These are phyloP conservation scores for Alloplasta piceator DNA, from an alignment of 2,888 invertebrate genomes.

Conservation along the genomic window DNA sequence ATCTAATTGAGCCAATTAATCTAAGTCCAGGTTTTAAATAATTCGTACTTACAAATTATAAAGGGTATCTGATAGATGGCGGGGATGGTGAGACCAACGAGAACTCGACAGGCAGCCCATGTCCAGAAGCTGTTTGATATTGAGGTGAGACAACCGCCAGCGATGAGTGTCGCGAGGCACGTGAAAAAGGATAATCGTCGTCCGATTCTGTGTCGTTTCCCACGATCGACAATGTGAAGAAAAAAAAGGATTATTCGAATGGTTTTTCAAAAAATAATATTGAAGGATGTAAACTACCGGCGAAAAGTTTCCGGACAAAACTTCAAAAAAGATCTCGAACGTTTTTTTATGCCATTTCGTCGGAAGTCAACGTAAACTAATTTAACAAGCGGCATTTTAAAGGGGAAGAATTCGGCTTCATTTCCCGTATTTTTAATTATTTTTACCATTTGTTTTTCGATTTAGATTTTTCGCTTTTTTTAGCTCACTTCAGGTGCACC, in stretches of 20 bases:
- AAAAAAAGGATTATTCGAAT: not conserved
- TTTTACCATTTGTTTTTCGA: no score
- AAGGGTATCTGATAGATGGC: constrained; percentile 97
- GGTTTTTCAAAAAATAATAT: no score
- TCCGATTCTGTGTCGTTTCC: constrained; percentile 87
- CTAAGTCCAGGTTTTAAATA: not conserved
- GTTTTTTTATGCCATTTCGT: no score
- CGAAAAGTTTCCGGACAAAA: no score
- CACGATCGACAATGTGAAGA: not conserved
- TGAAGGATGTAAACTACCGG: not conserved
- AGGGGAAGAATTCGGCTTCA: no score
- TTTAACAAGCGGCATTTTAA: no score
- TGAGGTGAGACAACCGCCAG: constrained; percentile 92
- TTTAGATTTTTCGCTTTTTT: not conserved
- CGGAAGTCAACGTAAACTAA: no score
- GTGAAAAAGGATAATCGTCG: constrained; percentile 93
- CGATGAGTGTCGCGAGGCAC: constrained; percentile 91
- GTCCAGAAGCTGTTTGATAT: constrained; percentile 91
- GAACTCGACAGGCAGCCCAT: constrained; percentile 91
- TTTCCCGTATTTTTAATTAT: no score
- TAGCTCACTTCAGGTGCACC: not conserved
- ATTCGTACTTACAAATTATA: constrained; percentile 90
- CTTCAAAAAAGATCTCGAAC: no score
- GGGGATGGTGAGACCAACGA: constrained; percentile 96
- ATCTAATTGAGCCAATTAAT: no score